phyloP scores from a whole-genome alignment of 2,113 vertebrate genomes.

The Puntigrus tetrazona region DNA sequence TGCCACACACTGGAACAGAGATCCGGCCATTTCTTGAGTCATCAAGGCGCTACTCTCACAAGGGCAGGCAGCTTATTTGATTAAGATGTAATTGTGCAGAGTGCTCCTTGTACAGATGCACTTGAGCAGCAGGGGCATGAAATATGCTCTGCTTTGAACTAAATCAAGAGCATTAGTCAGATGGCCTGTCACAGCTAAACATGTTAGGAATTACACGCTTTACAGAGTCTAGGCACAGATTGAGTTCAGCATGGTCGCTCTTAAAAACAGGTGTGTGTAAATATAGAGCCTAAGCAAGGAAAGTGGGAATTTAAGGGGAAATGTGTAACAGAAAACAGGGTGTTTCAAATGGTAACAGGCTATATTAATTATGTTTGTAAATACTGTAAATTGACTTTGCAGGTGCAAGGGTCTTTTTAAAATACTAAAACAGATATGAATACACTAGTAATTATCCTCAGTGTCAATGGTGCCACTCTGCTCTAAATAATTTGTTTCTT shows the following conservation, averaged over 20 bases:
- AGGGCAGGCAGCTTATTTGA: conserved; percentile 56
- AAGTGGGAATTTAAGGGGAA: conserved; percentile 15
- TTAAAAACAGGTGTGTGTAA: conserved; percentile 45
- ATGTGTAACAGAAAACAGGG: conserved; percentile 16
- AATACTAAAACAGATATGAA: background rate
- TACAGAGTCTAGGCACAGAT: conserved; percentile 33
- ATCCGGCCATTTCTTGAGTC: conserved; percentile 51
- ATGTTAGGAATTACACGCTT: conserved; percentile 48
- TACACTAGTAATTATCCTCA: background rate
- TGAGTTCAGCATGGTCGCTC: conserved; percentile 14
- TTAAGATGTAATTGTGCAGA: conserved; percentile 61
- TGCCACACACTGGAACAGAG: conserved; percentile 52
- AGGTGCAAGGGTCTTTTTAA: background rate
- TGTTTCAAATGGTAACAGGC: background rate
- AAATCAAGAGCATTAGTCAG: conserved; percentile 47
- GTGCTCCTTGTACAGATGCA: conserved; percentile 37
- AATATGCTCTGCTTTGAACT: conserved; percentile 44
- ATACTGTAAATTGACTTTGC: background rate
- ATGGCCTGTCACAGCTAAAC: conserved; percentile 36
- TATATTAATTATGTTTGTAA: no score
- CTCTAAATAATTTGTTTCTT: background rate
- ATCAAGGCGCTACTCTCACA: conserved; percentile 51
- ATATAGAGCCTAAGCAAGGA: conserved; percentile 15
- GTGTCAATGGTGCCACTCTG: background rate
- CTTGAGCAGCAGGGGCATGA: conserved; percentile 35